Evolutionary conservation across 2,113 vertebrate species (phyloP), one percentile per base, ranked within the genome.

Genomic region (Todiramphus saurophagus): DNA sequence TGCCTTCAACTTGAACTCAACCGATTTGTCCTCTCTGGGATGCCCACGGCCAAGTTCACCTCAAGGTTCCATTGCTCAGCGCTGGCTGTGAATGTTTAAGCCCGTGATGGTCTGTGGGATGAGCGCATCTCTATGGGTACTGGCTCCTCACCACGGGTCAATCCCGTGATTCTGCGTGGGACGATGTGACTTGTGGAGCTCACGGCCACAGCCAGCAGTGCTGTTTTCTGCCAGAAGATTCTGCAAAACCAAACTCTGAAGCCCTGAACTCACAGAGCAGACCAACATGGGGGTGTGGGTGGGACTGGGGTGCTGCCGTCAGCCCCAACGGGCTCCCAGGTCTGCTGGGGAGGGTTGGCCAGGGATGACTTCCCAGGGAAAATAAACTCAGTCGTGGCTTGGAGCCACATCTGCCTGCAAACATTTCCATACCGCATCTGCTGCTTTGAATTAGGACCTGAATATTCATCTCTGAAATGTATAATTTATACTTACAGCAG

Each of bases 401-500:
- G 30, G 55, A 88, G 39, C 39, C n/a, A 0, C 19, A 41, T 91
- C 87, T 94, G 94, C 92, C 82, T 82, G 85, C 48, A 1, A 96
- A 94, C 67, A 17, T 90, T 87, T 94, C 85, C 94, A 56, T 87
- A 33, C 74, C 86, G 44, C 96, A 97, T 96, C 96, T 97, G 97
- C 95, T 72, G 93, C 96, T 96, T 96, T 94, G 89, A 95, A 89
- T 92, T 83, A 37, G 76, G 87, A 89, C 82, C 46, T 86, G 89
- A 97, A 97, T 97, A 97, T 96, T 90, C 92, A 51, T 95, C 91
- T 84, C 73, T 63, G 39, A 96, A 87, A 75, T 93, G 86, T 96
- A 96, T 96, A 97, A 97, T 97, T 97, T 97, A 97, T 96, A 83
- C 85, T 97, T 63, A 69, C 91, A 87, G 94, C 83, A 79, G 90